Evolutionary conservation across 2,888 invertebrate genomes (phyloP).

Genomic region (Nymphalis c-album): DNA sequence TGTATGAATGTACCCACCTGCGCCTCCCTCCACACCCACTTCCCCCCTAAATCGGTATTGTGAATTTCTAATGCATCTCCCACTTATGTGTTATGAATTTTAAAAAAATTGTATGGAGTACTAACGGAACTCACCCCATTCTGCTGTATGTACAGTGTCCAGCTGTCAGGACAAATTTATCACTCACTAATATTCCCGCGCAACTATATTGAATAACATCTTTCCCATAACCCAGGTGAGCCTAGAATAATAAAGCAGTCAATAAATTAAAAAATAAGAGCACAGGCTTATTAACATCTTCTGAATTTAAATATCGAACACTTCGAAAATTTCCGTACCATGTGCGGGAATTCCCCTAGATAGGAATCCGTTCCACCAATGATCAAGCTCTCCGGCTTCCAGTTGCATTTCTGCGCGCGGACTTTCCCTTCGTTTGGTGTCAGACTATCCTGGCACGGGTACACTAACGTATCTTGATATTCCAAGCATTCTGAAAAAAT

Average conservation of each 20-base stretch:
- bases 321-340: conserved; percentile 33
- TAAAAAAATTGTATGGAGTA: too few relatives aligned
- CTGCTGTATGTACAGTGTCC: conserved; percentile 48
- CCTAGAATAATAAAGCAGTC: conserved; percentile 42
- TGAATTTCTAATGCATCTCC: too few relatives aligned
- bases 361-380: conserved; percentile 40
- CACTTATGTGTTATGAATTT: too few relatives aligned
- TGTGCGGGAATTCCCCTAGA: conserved; percentile 44
- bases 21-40: too few relatives aligned
- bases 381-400: conserved; percentile 42
- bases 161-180: conserved; percentile 54
- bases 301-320: too few relatives aligned
- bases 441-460: conserved; percentile 42
- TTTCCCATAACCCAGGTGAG: conserved; percentile 48
- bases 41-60: too few relatives aligned
- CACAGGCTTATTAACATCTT: too few relatives aligned
- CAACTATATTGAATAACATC: conserved; percentile 47
- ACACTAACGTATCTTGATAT: conserved; percentile 44
- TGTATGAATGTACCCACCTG: too few relatives aligned
- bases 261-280: not conserved
- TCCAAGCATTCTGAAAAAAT: conserved; percentile 45
- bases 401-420: conserved; percentile 39
- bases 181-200: conserved; percentile 55
- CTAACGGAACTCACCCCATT: not conserved
- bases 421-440: conserved; percentile 29